These are phyloP conservation scores for Etheostoma nigrum DNA, from an alignment of 2,797 vertebrate genomes.

Conservation along the genomic window DNA sequence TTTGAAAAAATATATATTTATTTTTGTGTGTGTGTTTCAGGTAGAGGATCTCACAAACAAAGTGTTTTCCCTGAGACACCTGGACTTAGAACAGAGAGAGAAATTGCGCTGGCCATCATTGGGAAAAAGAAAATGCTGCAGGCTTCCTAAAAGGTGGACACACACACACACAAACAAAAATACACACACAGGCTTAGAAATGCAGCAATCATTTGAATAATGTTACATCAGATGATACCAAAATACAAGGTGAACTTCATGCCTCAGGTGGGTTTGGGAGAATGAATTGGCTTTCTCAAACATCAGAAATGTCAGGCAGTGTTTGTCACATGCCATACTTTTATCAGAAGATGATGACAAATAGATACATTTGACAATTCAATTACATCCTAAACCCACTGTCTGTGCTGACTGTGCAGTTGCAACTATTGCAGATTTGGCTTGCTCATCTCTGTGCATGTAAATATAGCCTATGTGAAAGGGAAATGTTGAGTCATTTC, in stretches of 20 bases:
- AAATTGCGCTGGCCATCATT: constrained; percentile 86
- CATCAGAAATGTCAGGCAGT: neutral
- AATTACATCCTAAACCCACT: neutral
- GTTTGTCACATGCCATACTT: constrained; percentile 1
- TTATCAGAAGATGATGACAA: neutral
- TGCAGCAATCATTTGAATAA: neutral
- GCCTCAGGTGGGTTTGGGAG: neutral
- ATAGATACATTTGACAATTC: constrained; percentile 22
- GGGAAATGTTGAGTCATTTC: constrained; percentile 31
- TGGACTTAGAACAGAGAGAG: constrained; percentile 87
- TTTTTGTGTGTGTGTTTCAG: constrained; percentile 73
- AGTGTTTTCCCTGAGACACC: constrained; percentile 87
- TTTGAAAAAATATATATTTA: neutral
- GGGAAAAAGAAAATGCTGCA: constrained; percentile 86
- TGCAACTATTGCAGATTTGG: constrained; percentile 5
- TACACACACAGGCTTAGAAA: neutral
- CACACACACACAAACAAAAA: neutral
- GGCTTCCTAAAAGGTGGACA: constrained; percentile 85
- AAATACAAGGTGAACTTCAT: neutral
- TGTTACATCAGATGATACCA: neutral
- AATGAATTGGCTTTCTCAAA: neutral
- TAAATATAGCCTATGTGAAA: constrained; percentile 41
- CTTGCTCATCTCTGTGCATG: constrained; percentile 17
- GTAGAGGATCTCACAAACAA: constrained; percentile 89
- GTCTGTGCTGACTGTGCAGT: neutral